Evolutionary conservation across 2,797 vertebrate genomes (phyloP), one percentile per base, ranked within the genome.

Genomic region (Pseudotriccus pelzelni): DNA sequence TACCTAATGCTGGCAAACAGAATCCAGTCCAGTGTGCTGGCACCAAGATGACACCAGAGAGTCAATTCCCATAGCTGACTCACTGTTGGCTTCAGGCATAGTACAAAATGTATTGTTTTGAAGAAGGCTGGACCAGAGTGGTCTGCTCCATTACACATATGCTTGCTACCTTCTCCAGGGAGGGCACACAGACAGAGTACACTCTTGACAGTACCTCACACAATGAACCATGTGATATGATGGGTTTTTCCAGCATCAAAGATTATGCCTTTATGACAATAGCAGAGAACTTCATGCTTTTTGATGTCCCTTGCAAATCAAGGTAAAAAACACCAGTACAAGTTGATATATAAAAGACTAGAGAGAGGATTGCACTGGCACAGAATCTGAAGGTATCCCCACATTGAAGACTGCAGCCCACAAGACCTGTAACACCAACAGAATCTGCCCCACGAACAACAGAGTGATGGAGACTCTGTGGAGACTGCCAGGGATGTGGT

Each of bases 91-190:
- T 93, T 88, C 59, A 89, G 64, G 66, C 16, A 2, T 18, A 84
- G 89, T 47, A 96, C 89, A 76, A 84, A 89, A 44, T 27, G 41
- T 58, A 77, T 93, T 96, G 82, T 96, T 86, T 73, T 56, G 62
- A 53, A 90, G 68, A 66, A 69, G 46, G 66, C 53, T 81, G 85
- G 83, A 52, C 72, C 28, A 14, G 75, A 80, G 67, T 10, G 84
- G 28, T 10, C 63, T 62, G 73, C 50, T 93, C 67, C 32, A 6
- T 83, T 78, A 93, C 91, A 83, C 83, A 41, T 3, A 58, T 0
- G 0, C 41, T 80, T 43, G 39, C 49, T 66, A 72, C 69, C 60
- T 70, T 66, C 75, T 84, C 73, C 52, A 44, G 59, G n/a, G 52
- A 91, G 34, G 41, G 23, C 77, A 25, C 43, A 75, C 60, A 94